A percentile compares a stretch with the other conserved stretches of the same genome.
Evolutionary conservation across 1,140 invertebrate species (phyloP).

Genomic region (Drosophila setifemur): DNA sequence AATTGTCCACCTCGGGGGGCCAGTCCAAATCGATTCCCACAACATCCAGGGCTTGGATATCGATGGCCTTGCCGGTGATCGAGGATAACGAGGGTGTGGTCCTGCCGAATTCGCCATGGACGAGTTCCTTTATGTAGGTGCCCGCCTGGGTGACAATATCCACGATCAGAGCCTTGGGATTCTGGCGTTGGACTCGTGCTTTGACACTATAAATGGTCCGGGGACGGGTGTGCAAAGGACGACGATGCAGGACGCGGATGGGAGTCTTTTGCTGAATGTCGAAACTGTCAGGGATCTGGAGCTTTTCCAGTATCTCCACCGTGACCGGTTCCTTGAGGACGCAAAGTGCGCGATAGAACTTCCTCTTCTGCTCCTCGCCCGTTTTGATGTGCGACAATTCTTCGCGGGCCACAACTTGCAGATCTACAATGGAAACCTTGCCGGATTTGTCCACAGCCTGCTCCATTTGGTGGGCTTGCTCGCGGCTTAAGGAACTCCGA

Average conservation of each 20-base stretch:
- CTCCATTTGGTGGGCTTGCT: conserved; percentile 83
- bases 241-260: conserved; percentile 91
- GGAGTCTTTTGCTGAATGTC: conserved; percentile 90
- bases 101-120: conserved; percentile 96
- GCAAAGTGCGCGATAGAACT: conserved; percentile 92
- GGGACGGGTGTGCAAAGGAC: conserved; percentile 87
- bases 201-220: conserved; percentile 87
- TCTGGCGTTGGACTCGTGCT: conserved; percentile 82
- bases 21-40: conserved; percentile 87
- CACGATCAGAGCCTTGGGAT: conserved; percentile 86
- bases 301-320: conserved; percentile 83
- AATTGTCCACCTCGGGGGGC: conserved; percentile 83
- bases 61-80: conserved; percentile 87
- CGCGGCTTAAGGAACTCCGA: conserved; percentile 83
- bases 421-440: conserved; percentile 86
- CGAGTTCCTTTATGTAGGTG: conserved; percentile 98
- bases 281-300: conserved; percentile 84
- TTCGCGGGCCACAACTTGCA: conserved; percentile 87
- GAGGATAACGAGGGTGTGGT: conserved; percentile 87
- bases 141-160: conserved; percentile 94
- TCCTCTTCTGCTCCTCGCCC: conserved; percentile 93
- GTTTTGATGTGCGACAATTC: conserved; percentile 90
- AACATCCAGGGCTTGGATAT: conserved; percentile 89
- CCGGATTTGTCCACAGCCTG: conserved; percentile 85
- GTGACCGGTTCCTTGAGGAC: conserved; percentile 83